Evolutionary conservation across 2,797 vertebrate species (phyloP), one percentile per base, ranked within the genome.

Genomic region (Pelodytes ibericus): DNA sequence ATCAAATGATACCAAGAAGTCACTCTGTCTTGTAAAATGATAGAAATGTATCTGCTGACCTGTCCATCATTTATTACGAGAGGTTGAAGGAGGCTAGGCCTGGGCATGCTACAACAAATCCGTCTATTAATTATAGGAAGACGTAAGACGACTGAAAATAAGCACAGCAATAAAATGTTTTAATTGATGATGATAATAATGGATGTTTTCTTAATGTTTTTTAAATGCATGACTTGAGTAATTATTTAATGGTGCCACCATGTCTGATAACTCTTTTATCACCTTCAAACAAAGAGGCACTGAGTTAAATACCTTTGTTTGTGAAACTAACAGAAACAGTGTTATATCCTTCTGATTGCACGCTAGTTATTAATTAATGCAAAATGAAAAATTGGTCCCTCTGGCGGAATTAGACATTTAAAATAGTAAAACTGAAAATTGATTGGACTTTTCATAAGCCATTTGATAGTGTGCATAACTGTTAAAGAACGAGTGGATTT

Each of bases 21-120:
- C 30, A 44, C 62, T 78, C 56, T 31, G 53, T 72, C 70, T 59
- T 67, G 5, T 18, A n/a, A 59, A 70, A 56, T 68, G 53, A 73
- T 61, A 68, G 56, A 59, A 78, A 73, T 61, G 62, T 73, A 78
- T 72, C 70, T 68, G n/a, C 22, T 60, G 63, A 67, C 41, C 62
- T 36, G 31, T 53, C 49, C 57, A 56, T 67, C 51, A 72, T 66
- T 20, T 44, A 61, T 78, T 67, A 33, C 22, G 56, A 2, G 25
- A 29, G 22, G 22, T 65, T 24, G 39, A 64, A 58, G 20, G 29
- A 78, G 29, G n/a, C 27, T 51, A 47, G 27, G 25, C 18, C 49
- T 15, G 53, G 69, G 53, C 76, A 68, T 31, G 70, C 29, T 39
- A 51, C 56, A 68, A 62, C 70, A 78, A 30, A 56, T 15, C 75